Percentiles rank a stretch among this genome's conserved stretches.
Conservation (phyloP, 2,888 invertebrate genomes). For the Poecilus cupreus region DNA sequence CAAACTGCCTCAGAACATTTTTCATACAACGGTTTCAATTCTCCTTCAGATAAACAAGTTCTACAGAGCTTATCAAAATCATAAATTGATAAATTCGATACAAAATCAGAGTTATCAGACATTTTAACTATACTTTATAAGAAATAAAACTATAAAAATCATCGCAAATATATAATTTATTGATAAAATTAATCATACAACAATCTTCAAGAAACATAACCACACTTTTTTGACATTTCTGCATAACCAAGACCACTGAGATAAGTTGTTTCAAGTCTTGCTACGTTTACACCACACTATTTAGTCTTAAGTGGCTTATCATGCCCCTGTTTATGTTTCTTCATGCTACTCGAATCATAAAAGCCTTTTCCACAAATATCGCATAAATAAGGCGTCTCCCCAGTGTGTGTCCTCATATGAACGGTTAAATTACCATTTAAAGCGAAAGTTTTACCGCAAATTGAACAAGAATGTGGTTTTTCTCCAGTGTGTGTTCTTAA, state of each 20-base stretch:
- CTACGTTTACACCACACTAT: no score
- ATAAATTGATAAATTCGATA: slow-evolving; percentile 33
- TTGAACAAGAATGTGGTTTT: slow-evolving; percentile 65
- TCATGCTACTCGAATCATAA: slow-evolving; percentile 51
- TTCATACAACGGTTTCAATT: slow-evolving; percentile 45
- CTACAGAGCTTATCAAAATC: slow-evolving; percentile 34
- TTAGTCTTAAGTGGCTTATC: neutral
- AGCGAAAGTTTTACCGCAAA: slow-evolving; percentile 64
- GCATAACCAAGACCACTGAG: neutral
- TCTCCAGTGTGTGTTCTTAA: slow-evolving; percentile 65
- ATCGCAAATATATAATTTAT: no score
- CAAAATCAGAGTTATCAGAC: neutral
- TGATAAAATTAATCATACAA: no score
- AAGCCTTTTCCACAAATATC: slow-evolving; percentile 50
- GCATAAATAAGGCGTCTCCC: slow-evolving; percentile 53
- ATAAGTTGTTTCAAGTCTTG: no score
- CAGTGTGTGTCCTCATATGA: slow-evolving; percentile 51
- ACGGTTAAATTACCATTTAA: slow-evolving; percentile 52
- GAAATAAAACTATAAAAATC: no score
- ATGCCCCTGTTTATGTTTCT: slow-evolving; percentile 52
- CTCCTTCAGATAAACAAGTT: slow-evolving; percentile 41
- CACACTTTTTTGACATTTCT: neutral
- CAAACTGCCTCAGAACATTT: slow-evolving; percentile 35
- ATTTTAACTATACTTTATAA: neutral
- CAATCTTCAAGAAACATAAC: neutral